These are phyloP conservation scores for Myrmecophaga tridactyla DNA, from an alignment of 2,113 vertebrate genomes.

Conservation along the genomic window DNA sequence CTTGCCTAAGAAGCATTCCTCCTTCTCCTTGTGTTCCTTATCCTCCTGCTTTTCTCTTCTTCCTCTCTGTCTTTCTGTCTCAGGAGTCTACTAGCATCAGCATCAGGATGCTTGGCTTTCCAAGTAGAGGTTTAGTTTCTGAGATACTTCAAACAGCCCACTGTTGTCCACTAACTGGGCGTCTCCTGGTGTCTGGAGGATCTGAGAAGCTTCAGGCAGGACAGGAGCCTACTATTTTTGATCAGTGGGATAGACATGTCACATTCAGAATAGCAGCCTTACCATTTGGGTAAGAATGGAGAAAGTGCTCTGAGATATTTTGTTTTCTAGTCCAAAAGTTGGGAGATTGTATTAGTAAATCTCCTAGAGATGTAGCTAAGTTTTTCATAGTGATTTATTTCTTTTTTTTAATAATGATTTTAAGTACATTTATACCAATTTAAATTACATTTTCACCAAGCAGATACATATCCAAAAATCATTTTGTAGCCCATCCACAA, in stretches of 20 bases:
- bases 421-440: background rate
- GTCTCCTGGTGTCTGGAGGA: background rate
- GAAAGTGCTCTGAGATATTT: background rate
- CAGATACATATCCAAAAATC: background rate
- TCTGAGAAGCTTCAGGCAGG: background rate
- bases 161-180: background rate
- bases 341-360: background rate
- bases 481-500: background rate
- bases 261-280: background rate
- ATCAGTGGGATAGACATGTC: background rate
- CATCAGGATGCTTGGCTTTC: background rate
- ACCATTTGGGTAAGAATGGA: background rate
- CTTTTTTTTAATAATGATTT: background rate
- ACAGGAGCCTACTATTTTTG: background rate
- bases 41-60: background rate
- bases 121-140: background rate
- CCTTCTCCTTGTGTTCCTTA: too few species aligned
- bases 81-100: background rate
- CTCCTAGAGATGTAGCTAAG: background rate
- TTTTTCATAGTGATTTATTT: background rate
- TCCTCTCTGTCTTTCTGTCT: background rate
- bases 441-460: background rate
- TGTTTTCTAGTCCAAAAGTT: background rate
- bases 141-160: background rate
- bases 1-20: background rate